These are phyloP conservation scores for Caenorhabditis briggsae DNA, from an alignment of 1,140 invertebrate genomes.

Conservation along the genomic window DNA sequence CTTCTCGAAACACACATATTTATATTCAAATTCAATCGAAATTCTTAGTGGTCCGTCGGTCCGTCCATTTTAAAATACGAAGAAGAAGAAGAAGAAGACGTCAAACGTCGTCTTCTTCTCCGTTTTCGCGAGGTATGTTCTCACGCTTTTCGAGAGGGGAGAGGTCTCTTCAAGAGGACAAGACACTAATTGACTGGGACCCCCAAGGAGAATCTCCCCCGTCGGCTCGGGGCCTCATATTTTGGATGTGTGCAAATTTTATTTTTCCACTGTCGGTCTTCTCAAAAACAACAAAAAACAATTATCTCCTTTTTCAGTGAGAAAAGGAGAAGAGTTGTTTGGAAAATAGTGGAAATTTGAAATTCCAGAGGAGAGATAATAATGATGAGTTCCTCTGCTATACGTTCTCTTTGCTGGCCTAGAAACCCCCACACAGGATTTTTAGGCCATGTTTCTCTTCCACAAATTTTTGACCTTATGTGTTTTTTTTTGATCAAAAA, in stretches of 20 bases:
- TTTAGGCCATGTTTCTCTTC: too few relatives aligned
- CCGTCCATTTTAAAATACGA: background rate
- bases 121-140: conserved; percentile 13
- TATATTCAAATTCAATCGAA: conserved; percentile 49
- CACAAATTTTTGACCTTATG: too few relatives aligned
- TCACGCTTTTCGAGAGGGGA: conserved; percentile 17
- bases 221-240: background rate
- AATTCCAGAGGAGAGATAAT: conserved; percentile 8
- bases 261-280: background rate
- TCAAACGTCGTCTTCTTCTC: background rate
- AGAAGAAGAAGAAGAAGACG: background rate
- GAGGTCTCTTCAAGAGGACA: conserved; percentile 2
- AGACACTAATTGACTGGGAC: conserved; percentile 45
- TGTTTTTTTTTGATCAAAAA: too few relatives aligned
- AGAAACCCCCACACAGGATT: too few relatives aligned
- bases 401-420: too few relatives aligned
- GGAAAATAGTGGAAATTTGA: background rate
- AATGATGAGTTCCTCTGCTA: background rate
- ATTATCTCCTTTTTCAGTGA: background rate
- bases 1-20: background rate
- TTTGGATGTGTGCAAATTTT: background rate
- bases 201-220: background rate
- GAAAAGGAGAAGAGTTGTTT: background rate
- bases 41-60: background rate
- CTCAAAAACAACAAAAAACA: background rate